Percentiles rank a stretch among this genome's conserved stretches.
phyloP scores from a whole-genome alignment of 2,888 invertebrate genomes.

The Drosophila ustulata region DNA sequence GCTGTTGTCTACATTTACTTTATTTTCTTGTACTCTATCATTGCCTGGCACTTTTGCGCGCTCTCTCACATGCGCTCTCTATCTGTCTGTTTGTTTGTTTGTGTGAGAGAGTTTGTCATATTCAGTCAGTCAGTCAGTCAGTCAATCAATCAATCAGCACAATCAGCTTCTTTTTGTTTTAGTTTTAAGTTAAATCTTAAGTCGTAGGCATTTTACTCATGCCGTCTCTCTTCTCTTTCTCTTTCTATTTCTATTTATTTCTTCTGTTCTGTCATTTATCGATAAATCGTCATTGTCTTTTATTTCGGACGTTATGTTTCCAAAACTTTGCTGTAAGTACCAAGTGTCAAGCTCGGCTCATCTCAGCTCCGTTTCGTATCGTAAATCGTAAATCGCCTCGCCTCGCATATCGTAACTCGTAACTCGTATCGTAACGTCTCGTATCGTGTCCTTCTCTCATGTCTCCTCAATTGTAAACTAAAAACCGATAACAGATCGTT shows the following conservation, averaged over 20 bases:
- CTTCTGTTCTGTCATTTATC: conserved; percentile 50
- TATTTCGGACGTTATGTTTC: conserved; percentile 65
- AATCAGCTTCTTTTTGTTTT: conserved; percentile 33
- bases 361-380: conserved; percentile 44
- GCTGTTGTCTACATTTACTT: conserved; percentile 21
- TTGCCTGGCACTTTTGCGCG: conserved; percentile 55
- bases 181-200: conserved; percentile 59
- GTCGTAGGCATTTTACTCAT: conserved; percentile 61
- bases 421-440: conserved; percentile 15
- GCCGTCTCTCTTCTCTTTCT: conserved; percentile 48
- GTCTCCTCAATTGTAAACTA: conserved; percentile 14
- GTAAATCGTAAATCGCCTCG: conserved; percentile 29
- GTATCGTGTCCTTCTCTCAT: conserved; percentile 19
- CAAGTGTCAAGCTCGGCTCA: conserved; percentile 65
- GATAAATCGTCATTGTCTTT: conserved; percentile 49
- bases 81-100: conserved; percentile 32
- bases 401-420: conserved; percentile 2
- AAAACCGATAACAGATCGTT: conserved; percentile 10
- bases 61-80: conserved; percentile 11
- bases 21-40: conserved; percentile 12
- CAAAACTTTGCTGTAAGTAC: conserved; percentile 78
- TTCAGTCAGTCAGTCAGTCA: conserved; percentile 30
- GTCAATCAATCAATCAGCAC: conserved; percentile 28
- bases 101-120: conserved; percentile 31
- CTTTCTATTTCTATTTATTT: conserved; percentile 52